Conservation (phyloP, 2,797 vertebrate genomes). For the Dicrostonyx torquatus region DNA sequence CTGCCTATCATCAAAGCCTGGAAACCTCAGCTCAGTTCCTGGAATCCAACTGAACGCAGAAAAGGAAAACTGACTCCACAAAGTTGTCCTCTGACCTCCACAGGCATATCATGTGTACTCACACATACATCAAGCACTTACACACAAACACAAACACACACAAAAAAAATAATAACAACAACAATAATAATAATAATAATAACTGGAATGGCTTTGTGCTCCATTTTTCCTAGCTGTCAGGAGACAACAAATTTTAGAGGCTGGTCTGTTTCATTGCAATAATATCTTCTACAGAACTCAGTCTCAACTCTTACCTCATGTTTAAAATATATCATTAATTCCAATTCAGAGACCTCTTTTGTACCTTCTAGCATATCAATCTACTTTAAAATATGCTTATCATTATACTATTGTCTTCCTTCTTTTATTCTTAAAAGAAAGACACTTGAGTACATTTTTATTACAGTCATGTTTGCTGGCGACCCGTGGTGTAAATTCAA, state of each 20-base stretch:
- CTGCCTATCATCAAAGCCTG: background rate
- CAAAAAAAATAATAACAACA: background rate
- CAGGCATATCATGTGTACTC: background rate
- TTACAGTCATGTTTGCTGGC: background rate
- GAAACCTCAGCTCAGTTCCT: background rate
- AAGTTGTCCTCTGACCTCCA: background rate
- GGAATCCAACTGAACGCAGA: background rate
- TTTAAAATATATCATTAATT: slow-evolving; percentile 7
- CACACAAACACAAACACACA: background rate
- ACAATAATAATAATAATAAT: background rate
- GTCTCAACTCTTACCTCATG: background rate
- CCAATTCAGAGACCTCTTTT: slow-evolving; percentile 29
- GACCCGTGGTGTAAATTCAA: background rate
- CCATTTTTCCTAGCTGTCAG: background rate
- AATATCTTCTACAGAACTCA: slow-evolving; percentile 14
- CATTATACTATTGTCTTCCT: background rate
- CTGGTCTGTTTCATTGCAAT: background rate
- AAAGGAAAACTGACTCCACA: background rate
- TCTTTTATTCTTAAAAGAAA: slow-evolving; percentile 33
- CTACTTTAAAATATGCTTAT: background rate
- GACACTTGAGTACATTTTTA: background rate
- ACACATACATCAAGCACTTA: background rate
- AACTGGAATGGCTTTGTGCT: background rate
- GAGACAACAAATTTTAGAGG: slow-evolving; percentile 32
- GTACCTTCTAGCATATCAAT: background rate